Evolutionary conservation across 2,797 vertebrate genomes (phyloP).

Genomic region (Tenualosa ilisha): DNA sequence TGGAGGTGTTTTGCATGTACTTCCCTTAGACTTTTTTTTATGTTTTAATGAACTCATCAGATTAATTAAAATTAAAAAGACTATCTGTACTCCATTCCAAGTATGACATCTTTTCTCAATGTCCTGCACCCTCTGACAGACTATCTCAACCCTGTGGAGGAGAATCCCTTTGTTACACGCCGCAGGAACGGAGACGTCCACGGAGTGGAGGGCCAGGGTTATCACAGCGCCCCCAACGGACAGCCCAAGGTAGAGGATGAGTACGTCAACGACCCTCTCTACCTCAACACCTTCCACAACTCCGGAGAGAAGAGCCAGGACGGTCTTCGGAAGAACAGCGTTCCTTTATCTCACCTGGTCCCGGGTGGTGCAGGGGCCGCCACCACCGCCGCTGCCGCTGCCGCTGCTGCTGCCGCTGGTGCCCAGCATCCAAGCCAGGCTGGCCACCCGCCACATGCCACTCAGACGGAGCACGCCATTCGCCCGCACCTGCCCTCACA

Average conservation of each 20-base stretch:
- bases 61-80: background rate
- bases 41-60: background rate
- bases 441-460: slow-evolving; percentile 71
- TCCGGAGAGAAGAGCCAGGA: slow-evolving; percentile 78
- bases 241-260: slow-evolving; percentile 85
- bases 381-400: slow-evolving; percentile 47
- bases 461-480: slow-evolving; percentile 65
- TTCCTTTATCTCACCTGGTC: slow-evolving; percentile 56
- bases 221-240: slow-evolving; percentile 80
- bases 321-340: slow-evolving; percentile 78
- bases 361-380: slow-evolving; percentile 6
- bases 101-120: background rate
- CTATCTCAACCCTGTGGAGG: slow-evolving; percentile 92
- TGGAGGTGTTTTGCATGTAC: background rate
- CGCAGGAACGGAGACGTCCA: slow-evolving; percentile 92
- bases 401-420: slow-evolving; percentile 55
- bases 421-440: slow-evolving; percentile 70
- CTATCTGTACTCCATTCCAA: background rate
- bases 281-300: slow-evolving; percentile 93
- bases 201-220: slow-evolving; percentile 81
- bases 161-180: slow-evolving; percentile 94
- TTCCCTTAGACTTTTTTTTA: background rate
- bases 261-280: slow-evolving; percentile 92
- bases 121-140: slow-evolving; percentile 67
- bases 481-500: slow-evolving; percentile 56